Evolutionary conservation across 1,140 invertebrate genomes (phyloP), one percentile per base, ranked within the genome.

Genomic region (Sogatella furcifera): DNA sequence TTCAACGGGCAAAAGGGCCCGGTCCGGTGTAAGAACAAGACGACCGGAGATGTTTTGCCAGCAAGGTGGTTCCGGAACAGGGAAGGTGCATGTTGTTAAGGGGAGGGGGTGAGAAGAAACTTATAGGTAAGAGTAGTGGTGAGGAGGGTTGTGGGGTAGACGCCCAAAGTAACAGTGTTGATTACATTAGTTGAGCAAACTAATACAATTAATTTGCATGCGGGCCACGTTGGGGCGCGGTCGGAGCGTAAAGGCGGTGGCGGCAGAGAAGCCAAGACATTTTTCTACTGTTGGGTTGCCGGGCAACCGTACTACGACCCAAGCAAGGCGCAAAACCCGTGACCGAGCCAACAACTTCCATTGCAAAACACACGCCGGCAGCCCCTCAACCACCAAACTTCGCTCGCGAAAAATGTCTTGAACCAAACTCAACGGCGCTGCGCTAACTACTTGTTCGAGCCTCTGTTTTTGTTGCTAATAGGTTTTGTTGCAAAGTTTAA

Each of bases 391-490:
- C 46, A 19, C 21, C 34, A 38, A 38, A 38, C 6, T 17, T 15
- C 14, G 21, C 9, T 17, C 46, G 46, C 46, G 46, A 49, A 49
- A 49, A 49, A 49, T 49, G 46, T 49, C 46, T 49, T 49, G 21
- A 17, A 49, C 46, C 21, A 49, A 49, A 49, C 46, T 49, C 46
- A 22, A n/a, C 46, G 9, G 34, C 15, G 46, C 46, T 5, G 46
- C 15, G 46, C 21, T 49, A 49, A 17, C 46, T 49, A 49, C 46
- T 49, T 19, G 46, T 22, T 9, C 46, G 15, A 9, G 46, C 15
- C 46, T 49, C 46, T 49, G 46, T 49, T 49, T 49, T 49, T 49
- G 46, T 49, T 49, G 46, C 46, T 49, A 49, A 49, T 49, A 49
- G 46, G 46, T 49, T 49, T 49, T 49, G 46, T 49, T 49, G 46